A percentile compares a stretch with the other conserved stretches of the same genome.
Conservation (phyloP, 2,888 invertebrate genomes). For the Hyposoter dolosus region DNA sequence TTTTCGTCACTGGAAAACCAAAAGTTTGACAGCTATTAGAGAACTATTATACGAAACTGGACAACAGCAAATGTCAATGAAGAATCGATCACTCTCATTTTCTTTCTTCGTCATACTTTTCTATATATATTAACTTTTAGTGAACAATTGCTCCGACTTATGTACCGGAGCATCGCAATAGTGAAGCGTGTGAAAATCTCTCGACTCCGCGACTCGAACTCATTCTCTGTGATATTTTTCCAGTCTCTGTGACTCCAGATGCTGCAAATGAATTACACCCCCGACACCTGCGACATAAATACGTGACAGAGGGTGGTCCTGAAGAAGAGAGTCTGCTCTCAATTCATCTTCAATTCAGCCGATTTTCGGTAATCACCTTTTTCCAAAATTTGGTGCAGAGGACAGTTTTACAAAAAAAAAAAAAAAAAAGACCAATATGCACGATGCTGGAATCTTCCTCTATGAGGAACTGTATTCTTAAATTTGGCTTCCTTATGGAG, state of each 20-base stretch:
- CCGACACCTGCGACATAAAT: constrained; percentile 64
- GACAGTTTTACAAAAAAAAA: background rate
- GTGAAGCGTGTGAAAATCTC: constrained; percentile 65
- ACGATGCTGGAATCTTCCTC: too few species aligned
- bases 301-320: constrained; percentile 47
- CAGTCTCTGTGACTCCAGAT: constrained; percentile 18
- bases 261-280: constrained; percentile 60
- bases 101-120: background rate
- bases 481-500: too few species aligned
- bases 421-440: too few species aligned
- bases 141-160: constrained; percentile 30
- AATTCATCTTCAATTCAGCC: background rate
- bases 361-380: background rate
- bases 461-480: too few species aligned
- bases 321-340: background rate
- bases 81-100: constrained; percentile 53
- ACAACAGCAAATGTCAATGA: constrained; percentile 20
- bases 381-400: background rate
- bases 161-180: background rate
- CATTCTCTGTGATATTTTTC: background rate
- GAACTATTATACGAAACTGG: constrained; percentile 28
- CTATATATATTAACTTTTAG: constrained; percentile 3
- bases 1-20: constrained; percentile 31
- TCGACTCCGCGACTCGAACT: constrained; percentile 13
- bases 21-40: constrained; percentile 48